A percentile compares a stretch with the other conserved stretches of the same genome.
These are phyloP conservation scores for Chascanopsetta lugubris DNA, from an alignment of 2,113 vertebrate genomes.

Conservation along the genomic window DNA sequence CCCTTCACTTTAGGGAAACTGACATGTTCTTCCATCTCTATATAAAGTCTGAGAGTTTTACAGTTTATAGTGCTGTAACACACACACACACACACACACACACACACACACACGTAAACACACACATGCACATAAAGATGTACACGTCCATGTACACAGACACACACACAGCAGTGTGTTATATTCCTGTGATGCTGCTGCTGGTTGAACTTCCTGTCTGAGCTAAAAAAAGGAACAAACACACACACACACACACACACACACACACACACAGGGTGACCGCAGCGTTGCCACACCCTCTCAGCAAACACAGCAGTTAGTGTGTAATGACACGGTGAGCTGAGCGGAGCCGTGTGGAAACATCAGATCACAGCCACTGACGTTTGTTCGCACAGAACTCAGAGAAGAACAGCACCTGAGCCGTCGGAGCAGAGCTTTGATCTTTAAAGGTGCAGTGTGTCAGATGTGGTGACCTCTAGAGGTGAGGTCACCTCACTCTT, in stretches of 20 bases:
- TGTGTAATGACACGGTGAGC: slow-evolving; percentile 56
- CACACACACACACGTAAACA: not conserved
- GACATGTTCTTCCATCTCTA: not conserved
- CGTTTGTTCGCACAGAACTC: too few species aligned
- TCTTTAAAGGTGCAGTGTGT: too few species aligned
- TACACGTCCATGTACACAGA: not conserved
- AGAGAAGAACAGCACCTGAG: not conserved
- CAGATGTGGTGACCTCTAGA: too few species aligned
- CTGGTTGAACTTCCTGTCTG: slow-evolving; percentile 37
- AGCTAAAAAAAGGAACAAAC: slow-evolving; percentile 60
- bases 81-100: not conserved
- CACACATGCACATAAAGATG: not conserved
- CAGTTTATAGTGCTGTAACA: not conserved
- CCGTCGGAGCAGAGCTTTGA: too few species aligned
- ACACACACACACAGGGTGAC: slow-evolving; percentile 27
- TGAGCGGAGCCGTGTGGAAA: not conserved
- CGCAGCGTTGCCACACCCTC: slow-evolving; percentile 69
- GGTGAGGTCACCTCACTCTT: too few species aligned
- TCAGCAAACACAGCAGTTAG: slow-evolving; percentile 59
- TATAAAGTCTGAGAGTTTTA: not conserved
- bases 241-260: slow-evolving; percentile 23
- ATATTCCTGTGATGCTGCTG: slow-evolving; percentile 43
- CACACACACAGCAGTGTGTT: slow-evolving; percentile 17
- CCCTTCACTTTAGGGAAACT: not conserved
- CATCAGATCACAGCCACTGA: not conserved